Evolutionary conservation across 1,140 invertebrate genomes (phyloP).

Genomic region (Streblospio benedicti): DNA sequence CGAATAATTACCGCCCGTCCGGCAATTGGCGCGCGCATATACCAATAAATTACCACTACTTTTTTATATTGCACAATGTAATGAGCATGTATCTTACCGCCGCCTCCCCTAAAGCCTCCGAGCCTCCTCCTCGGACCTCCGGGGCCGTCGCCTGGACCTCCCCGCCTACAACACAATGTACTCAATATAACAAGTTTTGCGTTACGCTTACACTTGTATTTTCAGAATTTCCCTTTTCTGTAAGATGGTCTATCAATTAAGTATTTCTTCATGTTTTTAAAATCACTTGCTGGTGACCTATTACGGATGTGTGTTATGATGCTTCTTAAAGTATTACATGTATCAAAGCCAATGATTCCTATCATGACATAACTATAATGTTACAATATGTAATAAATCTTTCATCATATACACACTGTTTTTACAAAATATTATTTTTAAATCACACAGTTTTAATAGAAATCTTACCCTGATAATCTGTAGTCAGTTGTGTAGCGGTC

Average conservation of each 20-base stretch:
- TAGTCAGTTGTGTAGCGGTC: constrained; percentile 27
- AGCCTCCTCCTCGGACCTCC: constrained; percentile 27
- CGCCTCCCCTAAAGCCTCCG: constrained; percentile 30
- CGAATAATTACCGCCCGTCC: no score
- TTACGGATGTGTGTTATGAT: no score
- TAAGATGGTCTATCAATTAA: not conserved
- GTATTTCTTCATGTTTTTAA: not conserved
- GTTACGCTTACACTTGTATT: not conserved
- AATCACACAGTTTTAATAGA: not conserved
- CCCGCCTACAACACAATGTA: not conserved
- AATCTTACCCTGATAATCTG: constrained; percentile 17
- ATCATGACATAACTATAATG: no score
- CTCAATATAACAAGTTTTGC: not conserved
- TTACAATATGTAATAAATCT: no score
- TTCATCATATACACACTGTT: no score
- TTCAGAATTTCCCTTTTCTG: not conserved
- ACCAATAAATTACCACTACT: no score
- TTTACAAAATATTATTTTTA: no score
- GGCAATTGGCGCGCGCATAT: no score
- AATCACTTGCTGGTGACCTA: not conserved
- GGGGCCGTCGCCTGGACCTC: not conserved
- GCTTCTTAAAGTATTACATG: no score
- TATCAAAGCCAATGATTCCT: no score
- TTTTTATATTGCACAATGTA: not conserved
- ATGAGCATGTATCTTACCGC: constrained; percentile 22